Percentiles rank a stretch among this genome's conserved stretches.
Evolutionary conservation across 2,888 invertebrate genomes (phyloP).

Genomic region (Pammene fasciana): DNA sequence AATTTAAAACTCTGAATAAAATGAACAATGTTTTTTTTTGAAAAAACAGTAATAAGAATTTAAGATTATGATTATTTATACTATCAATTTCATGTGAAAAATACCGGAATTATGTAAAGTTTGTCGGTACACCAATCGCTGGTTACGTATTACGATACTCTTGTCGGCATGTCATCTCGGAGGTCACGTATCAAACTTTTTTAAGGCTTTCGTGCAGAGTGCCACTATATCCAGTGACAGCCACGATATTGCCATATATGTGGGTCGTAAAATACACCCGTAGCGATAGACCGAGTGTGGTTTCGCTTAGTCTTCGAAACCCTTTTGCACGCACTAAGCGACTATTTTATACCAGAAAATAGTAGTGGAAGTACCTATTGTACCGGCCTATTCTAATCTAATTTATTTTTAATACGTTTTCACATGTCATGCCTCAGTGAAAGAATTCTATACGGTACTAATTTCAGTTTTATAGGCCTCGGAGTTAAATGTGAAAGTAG

Average conservation of each 20-base stretch:
- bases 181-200: conserved; percentile 54
- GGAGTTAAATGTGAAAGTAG: background rate
- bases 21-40: too few relatives aligned
- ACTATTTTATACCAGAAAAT: conserved; percentile 17
- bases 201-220: conserved; percentile 68
- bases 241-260: conserved; percentile 65
- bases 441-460: background rate
- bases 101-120: too few relatives aligned
- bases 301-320: conserved; percentile 65
- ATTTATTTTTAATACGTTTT: conserved; percentile 17
- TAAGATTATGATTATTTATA: too few relatives aligned
- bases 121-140: too few relatives aligned
- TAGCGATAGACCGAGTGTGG: conserved; percentile 46
- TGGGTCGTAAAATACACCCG: conserved; percentile 56
- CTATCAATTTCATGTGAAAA: too few relatives aligned
- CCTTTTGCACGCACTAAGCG: conserved; percentile 66
- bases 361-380: conserved; percentile 13
- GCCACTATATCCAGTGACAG: conserved; percentile 60
- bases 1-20: too few relatives aligned
- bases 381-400: conserved; percentile 5
- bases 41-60: too few relatives aligned
- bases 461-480: background rate
- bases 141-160: background rate
- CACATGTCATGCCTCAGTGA: conserved; percentile 10
- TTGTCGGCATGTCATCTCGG: background rate